Evolutionary conservation across 2,888 invertebrate species (phyloP), one percentile per base, ranked within the genome.

Genomic region (Aproaerema taeniolella): DNA sequence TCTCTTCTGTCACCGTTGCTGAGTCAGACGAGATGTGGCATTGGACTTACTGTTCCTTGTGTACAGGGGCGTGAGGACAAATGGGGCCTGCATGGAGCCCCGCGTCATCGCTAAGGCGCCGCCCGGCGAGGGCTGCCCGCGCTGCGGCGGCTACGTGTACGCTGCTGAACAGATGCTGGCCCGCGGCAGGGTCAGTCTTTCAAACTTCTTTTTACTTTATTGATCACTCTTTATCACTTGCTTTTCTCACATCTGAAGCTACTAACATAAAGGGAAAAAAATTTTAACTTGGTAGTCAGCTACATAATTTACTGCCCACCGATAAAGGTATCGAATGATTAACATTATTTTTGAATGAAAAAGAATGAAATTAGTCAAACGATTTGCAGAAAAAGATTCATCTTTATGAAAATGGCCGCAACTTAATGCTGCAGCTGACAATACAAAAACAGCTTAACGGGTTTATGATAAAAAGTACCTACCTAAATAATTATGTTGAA

Each of bases 151-250:
- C 49, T 95, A 82, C 70, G 96, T 96, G 39, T 96, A 95, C 79
- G 95, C 95, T 48, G 96, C 96, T 45, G 96, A 96, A 83, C 95
- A 95, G 86, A 95, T 95, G 95, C 88, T 96, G 65, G 95, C 95
- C 54, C 91, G 95, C 73, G 95, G 95, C 88, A 90, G 92, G 89
- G 95, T 95, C 89, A 92, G 91, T 44, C 10, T 1, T n/a, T n/a
- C n/a, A n/a, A n/a, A n/a, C n/a, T n/a, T n/a, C 13, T 14, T 20
- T 6, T 33, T 24, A 4, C n/a, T n/a, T 4, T 8, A 1, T 4
- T 13, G 2, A 34, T 5, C 8, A 33, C 24, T 14, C 12, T n/a
- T n/a, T 3, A 12, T 34, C 34, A 25, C 14, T 25, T 15, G 34
- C 34, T 34, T 34, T 34, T 10, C 5, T 34, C 14, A 25, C 25